Evolutionary conservation across 2,888 invertebrate genomes (phyloP).

Genomic region (Sarcophaga variegata): DNA sequence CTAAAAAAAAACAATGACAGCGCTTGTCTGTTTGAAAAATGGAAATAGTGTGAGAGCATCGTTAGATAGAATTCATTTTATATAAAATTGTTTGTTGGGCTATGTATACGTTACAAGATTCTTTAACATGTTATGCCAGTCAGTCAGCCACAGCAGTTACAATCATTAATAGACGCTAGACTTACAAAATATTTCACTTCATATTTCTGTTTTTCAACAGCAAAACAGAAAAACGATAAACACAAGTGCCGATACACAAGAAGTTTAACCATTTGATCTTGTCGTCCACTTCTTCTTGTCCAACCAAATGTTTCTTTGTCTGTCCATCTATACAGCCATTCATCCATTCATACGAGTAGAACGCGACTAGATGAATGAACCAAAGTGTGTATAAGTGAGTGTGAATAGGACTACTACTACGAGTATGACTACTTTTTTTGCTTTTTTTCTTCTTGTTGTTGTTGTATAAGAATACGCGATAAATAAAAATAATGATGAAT

Average conservation of each 20-base stretch:
- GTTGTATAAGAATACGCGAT: conserved; percentile 37
- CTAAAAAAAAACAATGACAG: no score
- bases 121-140: conserved; percentile 1
- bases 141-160: conserved; percentile 4
- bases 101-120: not conserved
- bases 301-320: not conserved
- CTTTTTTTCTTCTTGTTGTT: not conserved
- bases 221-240: not conserved
- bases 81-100: conserved; percentile 36
- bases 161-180: conserved; percentile 54
- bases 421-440: not conserved
- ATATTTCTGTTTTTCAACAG: not conserved
- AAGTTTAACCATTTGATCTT: conserved; percentile 1
- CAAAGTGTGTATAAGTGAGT: not conserved
- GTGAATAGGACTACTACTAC: not conserved
- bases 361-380: not conserved
- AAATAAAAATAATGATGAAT: conserved; percentile 59
- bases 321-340: not conserved
- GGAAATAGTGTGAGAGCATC: no score
- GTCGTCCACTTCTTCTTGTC: not conserved
- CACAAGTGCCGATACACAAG: not conserved
- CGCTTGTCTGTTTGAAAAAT: no score
- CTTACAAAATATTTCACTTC: not conserved
- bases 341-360: not conserved
- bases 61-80: not conserved